Base-by-base conservation (phyloP, 2,888 invertebrate genomes). In the Drosophila testacea region DNA sequence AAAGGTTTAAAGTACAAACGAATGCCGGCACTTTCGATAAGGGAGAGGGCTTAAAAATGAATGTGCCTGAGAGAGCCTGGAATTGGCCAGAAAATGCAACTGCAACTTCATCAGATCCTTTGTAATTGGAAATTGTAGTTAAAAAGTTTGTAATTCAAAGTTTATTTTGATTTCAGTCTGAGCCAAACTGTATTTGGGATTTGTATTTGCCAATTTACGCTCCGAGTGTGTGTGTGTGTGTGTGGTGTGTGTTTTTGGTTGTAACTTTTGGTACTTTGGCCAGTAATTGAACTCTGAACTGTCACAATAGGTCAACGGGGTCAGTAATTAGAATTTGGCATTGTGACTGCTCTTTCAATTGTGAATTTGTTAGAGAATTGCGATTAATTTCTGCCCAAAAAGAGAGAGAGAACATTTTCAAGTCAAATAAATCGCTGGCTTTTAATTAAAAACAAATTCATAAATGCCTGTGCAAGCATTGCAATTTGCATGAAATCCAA, bases 91-190 rank as follows among this genome's bases (percentile, higher is more conserved):
- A 57, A 63, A 69, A 64, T 79, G 51, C 65, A 66, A 69, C 48
- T 57, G 64, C 22, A 56, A 59, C 22, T 52, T 16, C 6, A 50
- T 42, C 28, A 56, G 38, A 51, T 72, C 70, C 71, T 66, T 72
- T 83, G 88, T 87, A 84, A 89, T 84, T 89, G 87, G 84, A 89
- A 87, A 83, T 88, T 86, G 81, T 69, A 88, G 83, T 83, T 76
- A 65, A 74, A 83, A 84, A 88, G 67, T 84, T 88, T 66, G 65
- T 77, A 74, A 72, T 75, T 64, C 71, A 83, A 86, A 77, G 89
- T 88, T 88, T 73, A 72, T 66, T 76, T 83, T 77, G 83, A 83
- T 73, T 77, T 69, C 13, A 61, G 61, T 65, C 69, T 39, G 32
- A 46, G 42, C 32, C 44, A 41, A 69, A 69, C 61, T 59, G 47